phyloP scores from a whole-genome alignment of 1,140 invertebrate genomes.

The Drosophila pectinifera region DNA sequence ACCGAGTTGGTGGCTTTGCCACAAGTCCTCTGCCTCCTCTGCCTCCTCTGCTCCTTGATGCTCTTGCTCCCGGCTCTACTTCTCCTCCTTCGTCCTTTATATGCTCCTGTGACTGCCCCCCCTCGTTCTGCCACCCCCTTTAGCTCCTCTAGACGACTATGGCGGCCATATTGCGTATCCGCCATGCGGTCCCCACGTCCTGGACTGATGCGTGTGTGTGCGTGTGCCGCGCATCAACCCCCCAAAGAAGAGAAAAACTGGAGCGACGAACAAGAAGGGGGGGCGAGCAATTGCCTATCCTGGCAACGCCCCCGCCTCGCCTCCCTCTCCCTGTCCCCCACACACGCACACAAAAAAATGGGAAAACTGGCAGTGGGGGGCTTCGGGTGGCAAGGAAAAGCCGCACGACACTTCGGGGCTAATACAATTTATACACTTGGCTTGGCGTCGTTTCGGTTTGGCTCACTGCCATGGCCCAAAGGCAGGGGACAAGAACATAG shows the following conservation, averaged over 20 bases:
- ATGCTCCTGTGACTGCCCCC: background rate
- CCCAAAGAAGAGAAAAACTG: slow-evolving; percentile 11
- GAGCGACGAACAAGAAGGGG: no score
- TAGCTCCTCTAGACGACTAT: slow-evolving; percentile 8
- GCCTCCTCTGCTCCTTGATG: background rate
- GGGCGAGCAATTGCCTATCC: slow-evolving; percentile 53
- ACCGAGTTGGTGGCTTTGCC: slow-evolving; percentile 42
- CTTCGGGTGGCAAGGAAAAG: slow-evolving; percentile 39
- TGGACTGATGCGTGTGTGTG: slow-evolving; percentile 46
- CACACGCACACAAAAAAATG: background rate
- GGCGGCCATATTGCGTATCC: slow-evolving; percentile 57
- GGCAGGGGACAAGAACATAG: background rate
- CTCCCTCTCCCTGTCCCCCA: background rate
- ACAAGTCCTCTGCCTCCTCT: slow-evolving; percentile 11
- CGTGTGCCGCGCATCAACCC: slow-evolving; percentile 72
- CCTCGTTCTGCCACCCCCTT: background rate
- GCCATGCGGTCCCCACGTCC: slow-evolving; percentile 61
- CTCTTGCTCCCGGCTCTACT: background rate
- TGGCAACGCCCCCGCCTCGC: slow-evolving; percentile 7
- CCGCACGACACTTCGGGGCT: slow-evolving; percentile 77
- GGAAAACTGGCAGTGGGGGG: background rate
- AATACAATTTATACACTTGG: slow-evolving; percentile 83
- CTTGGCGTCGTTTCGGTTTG: slow-evolving; percentile 80
- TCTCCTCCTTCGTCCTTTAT: background rate
- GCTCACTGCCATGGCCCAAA: slow-evolving; percentile 66